Conservation (phyloP, 2,113 vertebrate species). For the Euleptes europaea region DNA sequence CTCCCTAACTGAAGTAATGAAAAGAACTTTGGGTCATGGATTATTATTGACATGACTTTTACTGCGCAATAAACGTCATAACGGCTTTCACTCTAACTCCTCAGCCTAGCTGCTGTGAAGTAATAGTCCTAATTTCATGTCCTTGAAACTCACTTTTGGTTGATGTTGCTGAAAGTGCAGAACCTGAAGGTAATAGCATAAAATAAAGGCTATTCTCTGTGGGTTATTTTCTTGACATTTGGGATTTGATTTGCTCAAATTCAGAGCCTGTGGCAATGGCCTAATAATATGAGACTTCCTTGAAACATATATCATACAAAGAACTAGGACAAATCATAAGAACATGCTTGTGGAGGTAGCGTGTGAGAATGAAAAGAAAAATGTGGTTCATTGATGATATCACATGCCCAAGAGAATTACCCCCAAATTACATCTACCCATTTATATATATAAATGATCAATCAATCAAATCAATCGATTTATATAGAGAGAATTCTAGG, state of each 20-base stretch:
- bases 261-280: neutral
- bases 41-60: neutral
- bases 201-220: constrained; percentile 1
- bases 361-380: constrained; percentile 6
- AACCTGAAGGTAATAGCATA: neutral
- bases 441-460: too few species aligned
- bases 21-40: neutral
- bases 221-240: constrained; percentile 38
- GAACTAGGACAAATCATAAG: constrained; percentile 12
- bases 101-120: neutral
- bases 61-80: neutral
- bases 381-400: neutral
- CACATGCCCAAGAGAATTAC: constrained; percentile 11
- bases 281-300: constrained; percentile 17
- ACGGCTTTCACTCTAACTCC: neutral
- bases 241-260: constrained; percentile 22
- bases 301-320: neutral
- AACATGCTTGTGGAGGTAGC: neutral
- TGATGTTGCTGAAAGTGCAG: constrained; percentile 23
- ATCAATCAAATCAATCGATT: too few species aligned
- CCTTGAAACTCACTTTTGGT: neutral
- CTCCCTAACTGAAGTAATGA: neutral
- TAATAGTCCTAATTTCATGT: constrained; percentile 3
- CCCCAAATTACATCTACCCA: constrained; percentile 4
- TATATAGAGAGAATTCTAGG: neutral